These are phyloP conservation scores for Epizoanthus fatuus DNA, from an alignment of 92 coral and sea anemone genomes.

Conservation along the genomic window DNA sequence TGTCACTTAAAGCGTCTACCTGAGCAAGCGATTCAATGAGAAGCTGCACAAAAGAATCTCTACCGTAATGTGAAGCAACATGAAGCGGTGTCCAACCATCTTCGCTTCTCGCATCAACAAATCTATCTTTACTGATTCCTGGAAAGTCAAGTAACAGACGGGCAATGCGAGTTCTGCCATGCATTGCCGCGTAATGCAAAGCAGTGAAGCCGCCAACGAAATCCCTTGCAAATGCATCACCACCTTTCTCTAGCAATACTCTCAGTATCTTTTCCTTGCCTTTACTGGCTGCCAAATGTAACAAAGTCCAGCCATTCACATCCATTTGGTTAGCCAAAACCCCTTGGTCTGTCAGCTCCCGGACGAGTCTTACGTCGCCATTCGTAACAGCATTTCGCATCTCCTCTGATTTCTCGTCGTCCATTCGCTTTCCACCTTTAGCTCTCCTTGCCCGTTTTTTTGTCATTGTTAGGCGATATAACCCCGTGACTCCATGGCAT, in stretches of 20 bases:
- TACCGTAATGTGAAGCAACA: slow-evolving; percentile 91
- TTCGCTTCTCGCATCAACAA: slow-evolving; percentile 93
- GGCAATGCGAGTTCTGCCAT: slow-evolving; percentile 90
- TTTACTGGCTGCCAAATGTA: slow-evolving; percentile 92
- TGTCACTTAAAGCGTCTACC: slow-evolving; percentile 92
- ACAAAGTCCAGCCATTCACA: slow-evolving; percentile 88
- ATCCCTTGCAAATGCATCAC: slow-evolving; percentile 89
- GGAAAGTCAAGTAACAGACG: slow-evolving; percentile 83
- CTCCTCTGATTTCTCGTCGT: slow-evolving; percentile 62
- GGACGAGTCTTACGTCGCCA: slow-evolving; percentile 87
- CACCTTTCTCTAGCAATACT: slow-evolving; percentile 88
- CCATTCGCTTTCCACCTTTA: slow-evolving; percentile 52
- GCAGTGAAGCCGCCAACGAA: slow-evolving; percentile 92
- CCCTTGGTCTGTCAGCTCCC: slow-evolving; percentile 84
- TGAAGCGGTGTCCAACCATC: slow-evolving; percentile 98
- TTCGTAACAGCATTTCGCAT: slow-evolving; percentile 86
- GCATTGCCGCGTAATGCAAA: slow-evolving; percentile 94
- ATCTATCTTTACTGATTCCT: slow-evolving; percentile 74
- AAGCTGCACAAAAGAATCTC: slow-evolving; percentile 87
- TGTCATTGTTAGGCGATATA: slow-evolving; percentile 52
- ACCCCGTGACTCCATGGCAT: background rate
- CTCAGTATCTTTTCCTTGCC: slow-evolving; percentile 90
- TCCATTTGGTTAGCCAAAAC: slow-evolving; percentile 90
- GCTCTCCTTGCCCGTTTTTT: slow-evolving; percentile 69
- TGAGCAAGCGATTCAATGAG: slow-evolving; percentile 78